Conservation (phyloP, 2,888 invertebrate genomes). For the Drosophila anomalata region DNA sequence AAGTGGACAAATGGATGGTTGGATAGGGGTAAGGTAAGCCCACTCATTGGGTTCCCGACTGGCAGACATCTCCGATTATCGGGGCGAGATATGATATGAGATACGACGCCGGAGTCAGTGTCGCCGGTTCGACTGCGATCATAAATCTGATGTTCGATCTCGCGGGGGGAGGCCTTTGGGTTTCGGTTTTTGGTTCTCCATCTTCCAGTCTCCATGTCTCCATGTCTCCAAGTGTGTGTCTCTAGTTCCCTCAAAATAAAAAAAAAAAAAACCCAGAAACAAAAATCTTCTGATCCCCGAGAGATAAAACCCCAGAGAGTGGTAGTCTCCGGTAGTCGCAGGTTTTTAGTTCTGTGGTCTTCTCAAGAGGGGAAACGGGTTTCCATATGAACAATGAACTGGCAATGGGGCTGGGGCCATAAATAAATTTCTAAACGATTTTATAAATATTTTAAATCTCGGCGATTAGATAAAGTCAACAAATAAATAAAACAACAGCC, state of each 20-base stretch:
- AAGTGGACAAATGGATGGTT: constrained; percentile 12
- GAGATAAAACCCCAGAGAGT: constrained; percentile 58
- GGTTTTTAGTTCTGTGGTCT: constrained; percentile 9
- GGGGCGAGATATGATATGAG: constrained; percentile 55
- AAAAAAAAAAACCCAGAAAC: constrained; percentile 16
- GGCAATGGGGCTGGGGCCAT: constrained; percentile 70
- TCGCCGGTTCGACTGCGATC: constrained; percentile 54
- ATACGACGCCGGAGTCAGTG: constrained; percentile 52
- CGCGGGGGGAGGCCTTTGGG: constrained; percentile 27
- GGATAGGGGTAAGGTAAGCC: background rate
- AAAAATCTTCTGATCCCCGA: constrained; percentile 70
- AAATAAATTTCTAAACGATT: constrained; percentile 79
- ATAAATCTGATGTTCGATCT: constrained; percentile 66
- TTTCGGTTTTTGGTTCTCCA: constrained; percentile 4
- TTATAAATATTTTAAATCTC: constrained; percentile 80
- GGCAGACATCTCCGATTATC: constrained; percentile 43
- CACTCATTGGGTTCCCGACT: constrained; percentile 15
- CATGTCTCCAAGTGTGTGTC: background rate
- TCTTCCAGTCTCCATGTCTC: background rate
- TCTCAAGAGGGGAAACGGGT: constrained; percentile 49
- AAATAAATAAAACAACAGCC: constrained; percentile 79
- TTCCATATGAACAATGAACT: constrained; percentile 67
- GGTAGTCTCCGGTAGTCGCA: constrained; percentile 33
- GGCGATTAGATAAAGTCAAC: constrained; percentile 80
- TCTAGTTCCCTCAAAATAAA: background rate